These are phyloP conservation scores for Zaprionus gabonicus DNA, from an alignment of 1,140 invertebrate species.

Conservation along the genomic window DNA sequence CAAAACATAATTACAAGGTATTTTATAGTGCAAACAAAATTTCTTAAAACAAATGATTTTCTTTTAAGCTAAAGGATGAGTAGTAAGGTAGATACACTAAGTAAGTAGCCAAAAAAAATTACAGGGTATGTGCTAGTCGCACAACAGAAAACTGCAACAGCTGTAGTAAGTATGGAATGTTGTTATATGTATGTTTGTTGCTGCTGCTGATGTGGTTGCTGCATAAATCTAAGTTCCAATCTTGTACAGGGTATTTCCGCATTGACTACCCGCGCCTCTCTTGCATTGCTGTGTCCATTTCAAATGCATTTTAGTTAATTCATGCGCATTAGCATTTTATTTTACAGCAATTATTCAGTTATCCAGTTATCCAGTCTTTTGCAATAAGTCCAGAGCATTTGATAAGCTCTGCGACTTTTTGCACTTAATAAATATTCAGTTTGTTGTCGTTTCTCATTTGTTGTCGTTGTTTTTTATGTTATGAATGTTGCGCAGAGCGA, in stretches of 20 bases:
- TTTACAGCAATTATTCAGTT: slow-evolving; percentile 5
- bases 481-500: neutral
- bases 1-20: neutral
- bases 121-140: neutral
- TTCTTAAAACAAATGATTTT: neutral
- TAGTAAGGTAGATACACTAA: no score
- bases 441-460: neutral
- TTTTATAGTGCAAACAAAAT: neutral
- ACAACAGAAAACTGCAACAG: accelerated
- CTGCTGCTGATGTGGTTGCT: neutral
- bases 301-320: slow-evolving; percentile 4
- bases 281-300: neutral
- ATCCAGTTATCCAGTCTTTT: slow-evolving; percentile 2
- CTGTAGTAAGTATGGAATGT: neutral
- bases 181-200: neutral
- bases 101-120: neutral
- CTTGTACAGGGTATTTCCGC: neutral
- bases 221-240: neutral
- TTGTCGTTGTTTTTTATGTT: neutral
- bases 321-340: neutral
- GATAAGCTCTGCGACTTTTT: slow-evolving; percentile 2
- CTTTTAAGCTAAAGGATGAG: no score
- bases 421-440: slow-evolving; percentile 4
- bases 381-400: slow-evolving; percentile 9
- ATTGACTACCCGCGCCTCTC: neutral